Evolutionary conservation across 1,140 invertebrate species (phyloP), one percentile per base, ranked within the genome.

Genomic region (Pteromalus puparum): DNA sequence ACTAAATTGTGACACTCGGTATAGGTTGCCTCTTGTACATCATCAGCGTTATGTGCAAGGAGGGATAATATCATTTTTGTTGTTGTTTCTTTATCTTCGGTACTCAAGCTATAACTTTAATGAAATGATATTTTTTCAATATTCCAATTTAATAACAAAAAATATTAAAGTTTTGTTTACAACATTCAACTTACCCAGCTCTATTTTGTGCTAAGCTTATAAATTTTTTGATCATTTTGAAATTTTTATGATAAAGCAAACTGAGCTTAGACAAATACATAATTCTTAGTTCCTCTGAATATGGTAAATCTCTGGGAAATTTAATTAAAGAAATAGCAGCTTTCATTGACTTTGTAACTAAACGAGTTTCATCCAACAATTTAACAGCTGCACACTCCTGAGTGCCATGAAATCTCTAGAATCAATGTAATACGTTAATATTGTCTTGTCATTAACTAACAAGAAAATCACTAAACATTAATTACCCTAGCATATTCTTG

Each of bases 1-100:
- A 94, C 88, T 82, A 91, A 84, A 79, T 84, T 85, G 38, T 92
- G 87, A 82, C 94, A 94, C 83, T 93, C 90, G 26, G 86, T 83
- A 81, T 94, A 94, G 28, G 89, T 92, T 34, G 90, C 86, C 81
- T 90, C 83, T 83, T 90, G 89, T 38, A 94, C 85, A 46, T 92
- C 90, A 3, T 85, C 61, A 34, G 93, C 90, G 53, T 75, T 85
- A 81, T 93, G 89, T 9, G 92, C 87, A 38, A 93, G 79, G 74
- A 93, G 86, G 77, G 82, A 81, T 9, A 92, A 73, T 30, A 89
- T 84, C 76, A 92, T 83, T 87, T 91, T 90, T 24, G 85, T 91
- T 21, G 86, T 88, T 42, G 87, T 75, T 24, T 86, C 78, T 75
- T 82, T 78, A 68, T 90, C 89, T 34, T 91, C 88, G 0, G 86